A percentile compares a stretch with the other conserved stretches of the same genome.
Evolutionary conservation across 2,888 invertebrate genomes (phyloP).

Genomic region (Acronicta aceris): DNA sequence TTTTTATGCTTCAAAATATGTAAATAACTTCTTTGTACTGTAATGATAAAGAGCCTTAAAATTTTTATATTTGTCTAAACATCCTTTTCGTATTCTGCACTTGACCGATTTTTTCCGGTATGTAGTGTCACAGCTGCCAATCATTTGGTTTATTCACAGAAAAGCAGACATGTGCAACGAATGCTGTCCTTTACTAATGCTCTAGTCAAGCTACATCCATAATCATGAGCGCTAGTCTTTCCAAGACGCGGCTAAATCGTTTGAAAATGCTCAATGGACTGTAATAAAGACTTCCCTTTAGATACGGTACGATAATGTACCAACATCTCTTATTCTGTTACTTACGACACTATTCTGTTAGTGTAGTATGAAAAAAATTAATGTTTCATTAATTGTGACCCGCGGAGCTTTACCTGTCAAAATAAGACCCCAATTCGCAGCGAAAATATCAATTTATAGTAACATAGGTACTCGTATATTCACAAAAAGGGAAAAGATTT

Average conservation of each 20-base stretch:
- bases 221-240: slow-evolving; percentile 43
- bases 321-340: slow-evolving; percentile 28
- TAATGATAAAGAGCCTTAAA: no score
- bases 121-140: slow-evolving; percentile 38
- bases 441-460: no score
- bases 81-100: background rate
- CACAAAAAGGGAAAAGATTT: no score
- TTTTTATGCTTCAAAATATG: no score
- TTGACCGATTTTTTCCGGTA: background rate
- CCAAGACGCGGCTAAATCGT: slow-evolving; percentile 48
- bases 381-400: slow-evolving; percentile 10
- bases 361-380: slow-evolving; percentile 16
- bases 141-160: slow-evolving; percentile 25
- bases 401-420: background rate
- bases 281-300: slow-evolving; percentile 47
- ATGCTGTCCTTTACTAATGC: slow-evolving; percentile 12
- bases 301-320: slow-evolving; percentile 37
- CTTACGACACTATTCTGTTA: slow-evolving; percentile 11
- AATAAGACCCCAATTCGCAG: no score
- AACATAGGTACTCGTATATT: no score
- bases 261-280: slow-evolving; percentile 49
- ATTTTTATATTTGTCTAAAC: background rate
- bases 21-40: no score
- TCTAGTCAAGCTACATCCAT: slow-evolving; percentile 34
- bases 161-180: slow-evolving; percentile 19